Percentiles rank a stretch among this genome's conserved stretches.
phyloP scores from a whole-genome alignment of 2,888 invertebrate species.

The Epirrhoe alternata region DNA sequence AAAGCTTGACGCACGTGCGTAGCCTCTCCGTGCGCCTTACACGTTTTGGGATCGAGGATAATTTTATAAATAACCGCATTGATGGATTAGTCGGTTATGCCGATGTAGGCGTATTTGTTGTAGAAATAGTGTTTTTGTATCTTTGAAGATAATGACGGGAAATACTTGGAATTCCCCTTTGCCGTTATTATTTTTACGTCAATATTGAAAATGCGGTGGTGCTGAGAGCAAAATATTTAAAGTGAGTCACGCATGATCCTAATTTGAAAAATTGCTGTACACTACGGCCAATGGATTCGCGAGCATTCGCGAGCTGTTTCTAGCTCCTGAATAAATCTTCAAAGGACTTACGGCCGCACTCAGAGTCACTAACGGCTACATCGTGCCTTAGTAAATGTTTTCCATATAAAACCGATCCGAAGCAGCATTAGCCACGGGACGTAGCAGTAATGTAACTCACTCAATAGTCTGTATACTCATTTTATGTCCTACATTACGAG shows the following conservation, averaged over 20 bases:
- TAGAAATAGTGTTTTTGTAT: slow-evolving; percentile 1
- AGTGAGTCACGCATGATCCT: not conserved
- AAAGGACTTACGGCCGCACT: no score
- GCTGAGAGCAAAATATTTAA: not conserved
- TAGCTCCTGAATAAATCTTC: no score
- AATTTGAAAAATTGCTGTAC: not conserved
- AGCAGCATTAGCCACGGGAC: no score
- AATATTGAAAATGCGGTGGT: not conserved
- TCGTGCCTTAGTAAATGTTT: no score
- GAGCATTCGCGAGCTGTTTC: no score
- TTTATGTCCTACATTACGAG: slow-evolving; percentile 14
- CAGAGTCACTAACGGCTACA: no score
- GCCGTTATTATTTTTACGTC: slow-evolving; percentile 2
- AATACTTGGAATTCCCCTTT: slow-evolving; percentile 13
- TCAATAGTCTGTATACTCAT: not conserved
- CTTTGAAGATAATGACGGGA: slow-evolving; percentile 1
- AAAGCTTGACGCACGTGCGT: no score
- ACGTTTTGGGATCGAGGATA: slow-evolving; percentile 12
- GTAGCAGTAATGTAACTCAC: not conserved
- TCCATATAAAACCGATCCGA: no score
- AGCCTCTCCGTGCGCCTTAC: no score
- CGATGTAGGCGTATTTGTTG: slow-evolving; percentile 10
- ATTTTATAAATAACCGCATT: slow-evolving; percentile 24
- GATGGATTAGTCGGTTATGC: not conserved
- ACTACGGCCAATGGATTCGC: not conserved